Conservation (phyloP, 2,113 vertebrate genomes). For the Cavia porcellus region DNA sequence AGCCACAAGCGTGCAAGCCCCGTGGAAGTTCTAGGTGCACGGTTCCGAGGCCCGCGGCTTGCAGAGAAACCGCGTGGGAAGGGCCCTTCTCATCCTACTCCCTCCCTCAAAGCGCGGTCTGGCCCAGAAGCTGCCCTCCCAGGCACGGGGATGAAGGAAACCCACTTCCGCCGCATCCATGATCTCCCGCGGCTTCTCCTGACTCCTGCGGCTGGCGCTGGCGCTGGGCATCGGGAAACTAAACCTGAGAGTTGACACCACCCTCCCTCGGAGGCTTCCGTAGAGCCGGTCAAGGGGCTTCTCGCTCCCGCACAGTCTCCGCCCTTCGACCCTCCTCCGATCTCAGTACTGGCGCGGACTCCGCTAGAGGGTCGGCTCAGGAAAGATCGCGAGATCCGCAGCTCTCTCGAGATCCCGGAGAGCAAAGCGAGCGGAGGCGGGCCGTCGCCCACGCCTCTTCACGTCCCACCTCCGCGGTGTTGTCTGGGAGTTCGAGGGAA, state of each 20-base stretch:
- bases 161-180: constrained; percentile 88
- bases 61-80: not conserved
- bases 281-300: constrained; percentile 2
- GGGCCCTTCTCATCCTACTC: not conserved
- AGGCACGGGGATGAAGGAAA: constrained; percentile 66
- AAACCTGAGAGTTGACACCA: constrained; percentile 3
- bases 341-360: not conserved
- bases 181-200: constrained; percentile 84
- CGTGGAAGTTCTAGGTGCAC: not conserved
- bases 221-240: constrained; percentile 87
- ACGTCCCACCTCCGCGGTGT: not conserved
- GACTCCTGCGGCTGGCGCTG: constrained; percentile 83
- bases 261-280: constrained; percentile 74
- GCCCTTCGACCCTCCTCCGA: not conserved
- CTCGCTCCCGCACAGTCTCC: not conserved
- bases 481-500: not conserved
- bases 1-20: not conserved
- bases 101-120: not conserved
- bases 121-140: constrained; percentile 19
- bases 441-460: rapidly evolving
- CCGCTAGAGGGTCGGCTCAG: not conserved
- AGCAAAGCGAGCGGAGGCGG: rapidly evolving
- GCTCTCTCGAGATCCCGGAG: not conserved
- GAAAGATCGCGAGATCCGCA: constrained; percentile 73
- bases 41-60: not conserved